These are phyloP conservation scores for Alligator sinensis DNA, from an alignment of 2,113 vertebrate species.

Conservation along the genomic window DNA sequence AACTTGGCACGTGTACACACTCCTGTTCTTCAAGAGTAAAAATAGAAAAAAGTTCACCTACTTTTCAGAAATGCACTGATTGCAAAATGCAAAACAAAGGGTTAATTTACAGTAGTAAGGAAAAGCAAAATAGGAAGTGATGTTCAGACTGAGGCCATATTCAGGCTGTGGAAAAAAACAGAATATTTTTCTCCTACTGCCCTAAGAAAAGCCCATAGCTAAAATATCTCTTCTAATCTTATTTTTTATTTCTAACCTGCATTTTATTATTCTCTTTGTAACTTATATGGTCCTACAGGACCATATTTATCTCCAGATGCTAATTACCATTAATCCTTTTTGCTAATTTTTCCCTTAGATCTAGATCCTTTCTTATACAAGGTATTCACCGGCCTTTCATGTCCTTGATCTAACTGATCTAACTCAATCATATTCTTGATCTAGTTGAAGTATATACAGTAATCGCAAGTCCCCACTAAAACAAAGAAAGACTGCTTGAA, in stretches of 20 bases:
- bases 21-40: neutral
- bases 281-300: slow-evolving; percentile 21
- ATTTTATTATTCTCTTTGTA: slow-evolving; percentile 41
- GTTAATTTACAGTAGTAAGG: slow-evolving; percentile 36
- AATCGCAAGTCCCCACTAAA: neutral
- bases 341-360: slow-evolving; percentile 15
- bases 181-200: slow-evolving; percentile 31
- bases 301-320: slow-evolving; percentile 5
- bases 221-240: slow-evolving; percentile 30
- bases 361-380: slow-evolving; percentile 25
- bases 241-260: slow-evolving; percentile 15
- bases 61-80: neutral
- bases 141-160: slow-evolving; percentile 4
- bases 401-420: neutral
- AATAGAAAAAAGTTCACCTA: neutral
- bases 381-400: slow-evolving; percentile 12
- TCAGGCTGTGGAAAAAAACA: neutral
- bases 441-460: neutral
- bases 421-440: neutral
- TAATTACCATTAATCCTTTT: neutral
- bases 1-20: too few species aligned
- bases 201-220: slow-evolving; percentile 35
- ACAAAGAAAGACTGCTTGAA: neutral
- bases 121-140: neutral
- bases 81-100: slow-evolving; percentile 29